Conservation (phyloP, 2,113 vertebrate genomes). For the Cebus imitator region DNA sequence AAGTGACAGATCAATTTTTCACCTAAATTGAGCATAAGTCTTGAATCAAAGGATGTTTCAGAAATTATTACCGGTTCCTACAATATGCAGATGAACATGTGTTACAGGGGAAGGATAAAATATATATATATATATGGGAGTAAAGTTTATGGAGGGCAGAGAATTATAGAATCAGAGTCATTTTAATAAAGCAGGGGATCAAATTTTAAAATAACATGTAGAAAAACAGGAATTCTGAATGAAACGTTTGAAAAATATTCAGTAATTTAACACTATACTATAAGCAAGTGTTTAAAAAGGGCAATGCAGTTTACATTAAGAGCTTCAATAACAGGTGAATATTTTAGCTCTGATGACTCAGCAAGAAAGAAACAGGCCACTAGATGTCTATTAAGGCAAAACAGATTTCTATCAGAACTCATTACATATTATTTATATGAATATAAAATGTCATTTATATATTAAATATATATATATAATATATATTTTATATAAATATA, state of each 20-base stretch:
- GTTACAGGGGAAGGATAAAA: neutral
- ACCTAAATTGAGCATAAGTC: neutral
- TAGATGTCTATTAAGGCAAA: neutral
- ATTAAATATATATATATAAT: no score
- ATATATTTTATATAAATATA: no score
- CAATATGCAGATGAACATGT: neutral
- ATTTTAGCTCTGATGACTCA: neutral
- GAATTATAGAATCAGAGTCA: neutral
- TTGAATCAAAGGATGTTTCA: neutral
- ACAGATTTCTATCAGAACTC: neutral
- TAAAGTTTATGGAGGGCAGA: neutral
- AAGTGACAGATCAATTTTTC: neutral
- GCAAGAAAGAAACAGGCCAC: neutral
- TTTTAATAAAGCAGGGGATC: neutral
- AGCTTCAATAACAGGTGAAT: neutral
- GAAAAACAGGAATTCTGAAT: neutral
- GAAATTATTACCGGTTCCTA: neutral
- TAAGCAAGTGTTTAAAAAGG: neutral
- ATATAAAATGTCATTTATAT: no score
- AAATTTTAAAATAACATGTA: neutral
- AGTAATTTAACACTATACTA: neutral
- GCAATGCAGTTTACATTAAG: neutral
- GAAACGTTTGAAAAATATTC: neutral
- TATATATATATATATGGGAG: neutral
- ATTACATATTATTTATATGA: neutral